These are phyloP conservation scores for Fregetta grallaria DNA, from an alignment of 2,113 vertebrate species.

Conservation along the genomic window DNA sequence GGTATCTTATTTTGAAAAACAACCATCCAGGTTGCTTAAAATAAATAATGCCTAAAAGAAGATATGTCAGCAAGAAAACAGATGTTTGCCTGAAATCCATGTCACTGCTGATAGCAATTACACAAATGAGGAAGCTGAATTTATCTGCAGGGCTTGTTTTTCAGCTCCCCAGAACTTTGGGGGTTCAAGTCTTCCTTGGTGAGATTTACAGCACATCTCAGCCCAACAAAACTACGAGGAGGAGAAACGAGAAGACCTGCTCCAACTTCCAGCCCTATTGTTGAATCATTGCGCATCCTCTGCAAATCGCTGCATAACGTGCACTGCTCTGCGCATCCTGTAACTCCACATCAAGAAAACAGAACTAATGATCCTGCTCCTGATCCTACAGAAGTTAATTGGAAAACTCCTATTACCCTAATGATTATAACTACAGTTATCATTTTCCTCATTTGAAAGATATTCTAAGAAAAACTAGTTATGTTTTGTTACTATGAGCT, in stretches of 20 bases:
- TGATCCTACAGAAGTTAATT: not conserved
- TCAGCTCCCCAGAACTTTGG: not conserved
- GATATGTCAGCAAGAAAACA: not conserved
- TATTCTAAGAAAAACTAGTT: not conserved
- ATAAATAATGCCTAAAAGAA: conserved; percentile 10
- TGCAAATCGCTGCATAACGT: fast-evolving
- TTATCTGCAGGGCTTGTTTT: not conserved
- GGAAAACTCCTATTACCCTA: not conserved
- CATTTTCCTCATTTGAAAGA: not conserved
- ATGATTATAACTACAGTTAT: not conserved
- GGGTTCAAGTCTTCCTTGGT: not conserved
- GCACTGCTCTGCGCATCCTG: not conserved
- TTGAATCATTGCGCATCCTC: not conserved
- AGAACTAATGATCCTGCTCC: not conserved
- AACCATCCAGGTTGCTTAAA: not conserved
- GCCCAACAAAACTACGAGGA: not conserved
- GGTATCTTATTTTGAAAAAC: not conserved
- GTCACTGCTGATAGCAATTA: not conserved
- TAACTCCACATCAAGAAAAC: not conserved
- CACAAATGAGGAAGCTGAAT: not conserved
- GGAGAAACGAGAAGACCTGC: not conserved
- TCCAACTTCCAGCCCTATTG: not conserved
- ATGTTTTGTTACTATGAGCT: too few relatives aligned
- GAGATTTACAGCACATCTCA: not conserved
- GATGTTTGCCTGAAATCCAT: not conserved